Evolutionary conservation across 2,888 invertebrate species (phyloP).

Genomic region (Drosophila melanosoma): DNA sequence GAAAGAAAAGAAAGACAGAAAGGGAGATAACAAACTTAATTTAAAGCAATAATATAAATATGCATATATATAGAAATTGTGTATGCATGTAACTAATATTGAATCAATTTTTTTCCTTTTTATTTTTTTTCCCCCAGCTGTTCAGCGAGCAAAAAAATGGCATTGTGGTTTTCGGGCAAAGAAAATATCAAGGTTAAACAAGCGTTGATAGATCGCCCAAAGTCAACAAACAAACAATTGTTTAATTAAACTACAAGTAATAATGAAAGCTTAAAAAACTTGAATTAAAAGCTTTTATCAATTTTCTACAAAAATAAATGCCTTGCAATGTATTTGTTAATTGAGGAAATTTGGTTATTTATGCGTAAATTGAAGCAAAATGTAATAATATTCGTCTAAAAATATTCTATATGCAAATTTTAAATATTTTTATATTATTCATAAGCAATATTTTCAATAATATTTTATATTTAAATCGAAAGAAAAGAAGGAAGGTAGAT

Average conservation of each 20-base stretch:
- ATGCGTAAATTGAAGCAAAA: background rate
- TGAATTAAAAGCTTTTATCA: background rate
- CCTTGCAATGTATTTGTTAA: background rate
- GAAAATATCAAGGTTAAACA: conserved; percentile 73
- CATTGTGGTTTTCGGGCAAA: conserved; percentile 38
- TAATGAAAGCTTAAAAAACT: background rate
- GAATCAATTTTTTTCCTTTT: conserved; percentile 44
- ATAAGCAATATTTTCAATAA: background rate
- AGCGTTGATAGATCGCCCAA: conserved; percentile 38
- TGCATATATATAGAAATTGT: background rate
- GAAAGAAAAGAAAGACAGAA: background rate
- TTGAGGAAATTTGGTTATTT: background rate
- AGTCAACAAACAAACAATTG: conserved; percentile 49
- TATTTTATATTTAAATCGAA: background rate
- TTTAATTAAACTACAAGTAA: conserved; percentile 37
- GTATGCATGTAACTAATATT: conserved; percentile 4
- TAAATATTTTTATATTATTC: background rate
- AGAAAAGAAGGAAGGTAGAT: background rate
- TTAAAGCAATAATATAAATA: conserved; percentile 17
- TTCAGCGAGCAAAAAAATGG: conserved; percentile 36
- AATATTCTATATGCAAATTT: background rate
- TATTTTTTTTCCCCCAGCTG: conserved; percentile 54
- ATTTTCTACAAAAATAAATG: background rate
- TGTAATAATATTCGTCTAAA: background rate
- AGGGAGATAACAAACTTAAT: conserved; percentile 1